Base-by-base conservation (phyloP, 2,797 vertebrate genomes). In the Acanthornis magna region DNA sequence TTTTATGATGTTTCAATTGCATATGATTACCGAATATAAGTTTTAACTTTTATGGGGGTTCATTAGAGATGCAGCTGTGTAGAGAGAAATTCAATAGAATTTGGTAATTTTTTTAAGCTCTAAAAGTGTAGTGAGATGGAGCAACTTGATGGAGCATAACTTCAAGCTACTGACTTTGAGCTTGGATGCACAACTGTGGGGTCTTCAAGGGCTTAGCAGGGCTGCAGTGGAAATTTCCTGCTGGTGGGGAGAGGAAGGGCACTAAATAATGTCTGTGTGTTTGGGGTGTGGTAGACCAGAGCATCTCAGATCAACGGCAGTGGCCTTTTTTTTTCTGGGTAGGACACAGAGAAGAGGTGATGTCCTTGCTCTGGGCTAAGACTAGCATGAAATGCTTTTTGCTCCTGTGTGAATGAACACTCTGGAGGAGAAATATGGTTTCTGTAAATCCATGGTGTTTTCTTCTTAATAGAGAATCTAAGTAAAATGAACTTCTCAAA, bases 1-100 rank as follows among this genome's bases (percentile, higher is more conserved):
- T 97, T 97, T 97, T 97, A 84, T 92, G 86, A 75, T 96, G 63
- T 85, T 97, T 97, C 85, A 89, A 45, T 97, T 97, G 91, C 94
- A 86, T 96, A 95, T 88, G 95, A 96, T 96, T 94, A 93, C 85
- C 0, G 55, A 96, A 81, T 97, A 77, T 89, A 96, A 81, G 74
- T 94, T 96, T 95, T 97, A 97, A 83, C 79, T 96, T 97, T 97
- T 93, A 96, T 93, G 88, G 81, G 76, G 57, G 30, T 93, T 95
- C 94, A 91, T 96, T 95, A 95, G 83, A 95, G 73, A 74, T 54
- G 48, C 89, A 86, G 89, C 93, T 97, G 86, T 95, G 95, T 91
- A 93, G 60, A 97, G 91, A 96, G 72, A 87, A 93, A 95, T 96
- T 97, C 58, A 89, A 22, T 94, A 89, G 74, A 94, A 92, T 72